Conservation (phyloP, 2,113 vertebrate genomes). For the Axis porcinus region DNA sequence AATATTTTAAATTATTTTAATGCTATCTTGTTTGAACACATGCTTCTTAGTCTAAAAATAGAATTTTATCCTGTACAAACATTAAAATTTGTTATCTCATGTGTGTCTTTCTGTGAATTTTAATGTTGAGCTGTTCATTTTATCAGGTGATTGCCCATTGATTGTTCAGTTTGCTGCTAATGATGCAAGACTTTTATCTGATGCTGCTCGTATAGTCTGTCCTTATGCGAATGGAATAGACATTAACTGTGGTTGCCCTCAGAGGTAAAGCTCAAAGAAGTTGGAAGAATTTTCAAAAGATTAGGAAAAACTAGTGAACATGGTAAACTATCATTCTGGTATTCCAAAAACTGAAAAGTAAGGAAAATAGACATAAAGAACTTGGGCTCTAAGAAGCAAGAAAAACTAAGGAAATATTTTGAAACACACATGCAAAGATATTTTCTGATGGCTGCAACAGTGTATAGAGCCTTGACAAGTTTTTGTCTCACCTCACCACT, state of each 20-base stretch:
- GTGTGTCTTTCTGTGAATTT: constrained; percentile 12
- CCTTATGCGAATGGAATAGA: constrained; percentile 96
- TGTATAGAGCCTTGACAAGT: neutral
- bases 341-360: constrained; percentile 46
- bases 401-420: neutral
- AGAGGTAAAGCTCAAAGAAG: constrained; percentile 86
- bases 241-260: constrained; percentile 98
- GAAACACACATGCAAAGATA: neutral
- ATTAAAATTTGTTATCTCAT: neutral
- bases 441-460: neutral
- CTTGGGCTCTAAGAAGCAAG: neutral
- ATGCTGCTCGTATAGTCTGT: constrained; percentile 88
- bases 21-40: constrained; percentile 18
- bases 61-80: neutral
- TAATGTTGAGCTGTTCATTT: constrained; percentile 64
- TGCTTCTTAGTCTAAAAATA: constrained; percentile 14
- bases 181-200: constrained; percentile 91
- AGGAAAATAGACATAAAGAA: neutral
- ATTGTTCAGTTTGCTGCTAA: constrained; percentile 97
- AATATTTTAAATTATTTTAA: constrained; percentile 7
- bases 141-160: constrained; percentile 91
- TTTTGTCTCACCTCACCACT: neutral
- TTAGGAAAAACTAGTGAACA: constrained; percentile 48
- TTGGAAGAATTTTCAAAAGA: constrained; percentile 38
- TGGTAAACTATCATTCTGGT: constrained; percentile 53